These are phyloP conservation scores for Cheirogaleus medius DNA, from an alignment of 2,113 vertebrate genomes.

Conservation along the genomic window DNA sequence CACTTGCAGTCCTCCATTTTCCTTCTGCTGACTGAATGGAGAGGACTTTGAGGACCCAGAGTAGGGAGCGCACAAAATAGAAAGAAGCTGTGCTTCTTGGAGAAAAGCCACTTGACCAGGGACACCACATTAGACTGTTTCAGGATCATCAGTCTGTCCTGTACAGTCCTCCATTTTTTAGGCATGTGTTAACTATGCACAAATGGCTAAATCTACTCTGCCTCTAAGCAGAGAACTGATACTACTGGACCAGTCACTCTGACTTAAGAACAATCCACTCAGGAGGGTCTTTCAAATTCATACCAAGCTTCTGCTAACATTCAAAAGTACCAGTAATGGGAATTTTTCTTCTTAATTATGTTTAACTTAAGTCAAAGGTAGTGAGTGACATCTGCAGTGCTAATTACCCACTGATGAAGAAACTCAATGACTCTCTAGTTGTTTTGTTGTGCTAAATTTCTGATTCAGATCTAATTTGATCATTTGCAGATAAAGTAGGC, in stretches of 20 bases:
- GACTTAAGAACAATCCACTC: background rate
- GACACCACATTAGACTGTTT: background rate
- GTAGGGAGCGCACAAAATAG: background rate
- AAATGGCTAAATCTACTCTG: background rate
- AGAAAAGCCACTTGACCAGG: background rate
- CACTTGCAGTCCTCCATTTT: background rate
- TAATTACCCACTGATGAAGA: background rate
- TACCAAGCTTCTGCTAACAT: background rate
- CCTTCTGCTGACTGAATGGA: background rate
- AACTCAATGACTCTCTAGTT: background rate
- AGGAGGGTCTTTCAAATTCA: conserved; percentile 21
- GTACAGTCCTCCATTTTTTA: background rate
- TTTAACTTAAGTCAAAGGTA: conserved; percentile 3
- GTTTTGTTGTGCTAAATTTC: background rate
- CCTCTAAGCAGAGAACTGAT: background rate
- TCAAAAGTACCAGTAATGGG: background rate
- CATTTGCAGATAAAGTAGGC: background rate
- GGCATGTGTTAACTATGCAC: background rate
- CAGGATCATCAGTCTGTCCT: background rate
- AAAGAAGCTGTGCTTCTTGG: background rate
- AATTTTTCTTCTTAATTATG: background rate
- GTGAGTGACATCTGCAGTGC: background rate
- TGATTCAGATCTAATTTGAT: background rate
- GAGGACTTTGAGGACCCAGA: background rate
- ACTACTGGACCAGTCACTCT: background rate